These are phyloP conservation scores for Sympetrum striolatum DNA, from an alignment of 2,888 invertebrate genomes.

Conservation along the genomic window DNA sequence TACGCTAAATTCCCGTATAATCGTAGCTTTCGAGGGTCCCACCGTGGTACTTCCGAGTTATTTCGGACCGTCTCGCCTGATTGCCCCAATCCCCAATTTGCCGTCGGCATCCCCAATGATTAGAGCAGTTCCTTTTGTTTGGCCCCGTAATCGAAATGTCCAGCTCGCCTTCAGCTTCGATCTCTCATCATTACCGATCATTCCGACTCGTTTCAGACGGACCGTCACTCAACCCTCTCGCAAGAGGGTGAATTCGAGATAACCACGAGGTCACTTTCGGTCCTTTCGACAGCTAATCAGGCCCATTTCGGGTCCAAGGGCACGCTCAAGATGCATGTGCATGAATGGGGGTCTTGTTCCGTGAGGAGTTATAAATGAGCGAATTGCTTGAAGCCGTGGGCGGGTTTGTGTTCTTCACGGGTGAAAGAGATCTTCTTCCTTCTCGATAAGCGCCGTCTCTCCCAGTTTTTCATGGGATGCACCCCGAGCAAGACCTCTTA, in stretches of 20 bases:
- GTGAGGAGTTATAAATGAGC: not conserved
- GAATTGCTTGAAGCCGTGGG: not conserved
- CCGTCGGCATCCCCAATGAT: no score
- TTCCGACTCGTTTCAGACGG: not conserved
- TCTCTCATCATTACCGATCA: not conserved
- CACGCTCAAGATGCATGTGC: not conserved
- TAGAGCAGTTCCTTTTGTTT: no score
- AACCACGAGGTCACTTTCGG: not conserved
- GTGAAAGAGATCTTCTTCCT: not conserved
- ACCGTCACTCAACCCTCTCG: not conserved
- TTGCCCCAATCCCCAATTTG: no score
- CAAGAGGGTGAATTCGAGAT: not conserved
- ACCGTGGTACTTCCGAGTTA: no score
- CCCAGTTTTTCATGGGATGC: no score
- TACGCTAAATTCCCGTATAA: no score
- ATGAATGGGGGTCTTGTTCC: not conserved
- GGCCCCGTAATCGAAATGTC: no score
- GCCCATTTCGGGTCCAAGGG: not conserved
- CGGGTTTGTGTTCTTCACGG: not conserved
- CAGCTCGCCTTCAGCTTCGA: not conserved
- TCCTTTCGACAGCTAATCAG: not conserved
- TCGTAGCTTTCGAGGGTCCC: no score
- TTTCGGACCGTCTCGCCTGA: no score
- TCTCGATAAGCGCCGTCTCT: no score
- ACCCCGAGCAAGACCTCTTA: no score